Conservation (phyloP, 1,140 invertebrate species). For the Dreissena rostriformis region DNA sequence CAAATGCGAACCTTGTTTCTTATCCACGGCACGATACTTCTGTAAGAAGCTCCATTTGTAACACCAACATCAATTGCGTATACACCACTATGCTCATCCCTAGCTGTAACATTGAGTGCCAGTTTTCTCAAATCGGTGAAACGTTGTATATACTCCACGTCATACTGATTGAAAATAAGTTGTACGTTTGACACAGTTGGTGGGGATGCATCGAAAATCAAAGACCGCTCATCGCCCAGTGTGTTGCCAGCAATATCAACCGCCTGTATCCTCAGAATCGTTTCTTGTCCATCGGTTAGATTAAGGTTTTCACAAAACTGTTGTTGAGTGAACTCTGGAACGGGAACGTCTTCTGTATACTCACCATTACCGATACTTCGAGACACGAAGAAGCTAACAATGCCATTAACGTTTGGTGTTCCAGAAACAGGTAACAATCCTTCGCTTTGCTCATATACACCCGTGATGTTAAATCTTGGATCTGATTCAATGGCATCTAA, state of each 20-base stretch:
- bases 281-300: constrained; percentile 62
- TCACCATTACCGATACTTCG: not conserved
- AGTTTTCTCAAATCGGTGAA: constrained; percentile 64
- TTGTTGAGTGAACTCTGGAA: constrained; percentile 32
- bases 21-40: no score
- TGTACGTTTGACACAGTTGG: constrained; percentile 57
- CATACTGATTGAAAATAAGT: constrained; percentile 49
- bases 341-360: not conserved
- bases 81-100: constrained; percentile 67
- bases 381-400: constrained; percentile 36
- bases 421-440: constrained; percentile 60
- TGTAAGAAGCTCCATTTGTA: not conserved
- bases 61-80: constrained; percentile 44
- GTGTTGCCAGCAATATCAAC: constrained; percentile 57
- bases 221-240: constrained; percentile 38
- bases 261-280: constrained; percentile 43
- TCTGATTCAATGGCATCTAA: constrained; percentile 48
- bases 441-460: constrained; percentile 61
- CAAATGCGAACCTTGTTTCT: no score
- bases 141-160: constrained; percentile 60
- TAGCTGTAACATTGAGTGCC: constrained; percentile 57
- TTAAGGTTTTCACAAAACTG: constrained; percentile 24
- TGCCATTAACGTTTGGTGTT: constrained; percentile 63
- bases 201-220: constrained; percentile 57
- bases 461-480: constrained; percentile 25